Conservation (phyloP, 1,140 invertebrate genomes). For the Batillaria attramentaria region DNA sequence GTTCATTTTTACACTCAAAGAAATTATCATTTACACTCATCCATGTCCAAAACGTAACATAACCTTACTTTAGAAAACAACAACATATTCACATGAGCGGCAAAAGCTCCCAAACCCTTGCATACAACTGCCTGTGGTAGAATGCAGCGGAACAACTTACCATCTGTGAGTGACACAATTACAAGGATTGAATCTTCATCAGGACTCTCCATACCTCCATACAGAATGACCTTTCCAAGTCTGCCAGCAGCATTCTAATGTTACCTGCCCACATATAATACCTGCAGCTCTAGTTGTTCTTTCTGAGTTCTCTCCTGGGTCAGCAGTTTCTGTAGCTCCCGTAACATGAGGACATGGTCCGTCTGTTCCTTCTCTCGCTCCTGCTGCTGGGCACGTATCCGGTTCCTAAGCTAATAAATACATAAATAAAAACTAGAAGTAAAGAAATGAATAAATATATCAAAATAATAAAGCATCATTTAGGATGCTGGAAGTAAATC, state of each 20-base stretch:
- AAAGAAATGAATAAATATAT: too few relatives aligned
- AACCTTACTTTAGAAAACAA: too few relatives aligned
- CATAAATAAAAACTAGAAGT: too few relatives aligned
- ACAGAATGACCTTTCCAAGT: conserved; percentile 18
- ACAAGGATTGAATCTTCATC: not conserved
- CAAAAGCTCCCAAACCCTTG: too few relatives aligned
- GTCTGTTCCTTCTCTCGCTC: conserved; percentile 85
- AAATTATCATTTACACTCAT: too few relatives aligned
- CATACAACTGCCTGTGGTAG: not conserved
- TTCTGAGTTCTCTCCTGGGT: conserved; percentile 77
- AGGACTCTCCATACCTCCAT: too few relatives aligned
- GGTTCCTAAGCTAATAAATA: conserved; percentile 63
- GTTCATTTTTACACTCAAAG: too few relatives aligned
- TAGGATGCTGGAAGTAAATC: too few relatives aligned
- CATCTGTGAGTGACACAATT: not conserved
- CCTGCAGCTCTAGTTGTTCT: conserved; percentile 77
- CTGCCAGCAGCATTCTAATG: conserved; percentile 48
- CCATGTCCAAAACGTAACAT: too few relatives aligned
- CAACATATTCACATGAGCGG: too few relatives aligned
- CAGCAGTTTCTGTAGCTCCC: conserved; percentile 80
- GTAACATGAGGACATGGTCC: conserved; percentile 81
- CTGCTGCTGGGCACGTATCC: conserved; percentile 79
- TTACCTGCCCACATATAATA: conserved; percentile 30
- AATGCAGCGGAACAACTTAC: not conserved
- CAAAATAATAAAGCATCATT: too few relatives aligned